Evolutionary conservation across 2,888 invertebrate species (phyloP), one percentile per base, ranked within the genome.

Genomic region (Tenodera sinensis): DNA sequence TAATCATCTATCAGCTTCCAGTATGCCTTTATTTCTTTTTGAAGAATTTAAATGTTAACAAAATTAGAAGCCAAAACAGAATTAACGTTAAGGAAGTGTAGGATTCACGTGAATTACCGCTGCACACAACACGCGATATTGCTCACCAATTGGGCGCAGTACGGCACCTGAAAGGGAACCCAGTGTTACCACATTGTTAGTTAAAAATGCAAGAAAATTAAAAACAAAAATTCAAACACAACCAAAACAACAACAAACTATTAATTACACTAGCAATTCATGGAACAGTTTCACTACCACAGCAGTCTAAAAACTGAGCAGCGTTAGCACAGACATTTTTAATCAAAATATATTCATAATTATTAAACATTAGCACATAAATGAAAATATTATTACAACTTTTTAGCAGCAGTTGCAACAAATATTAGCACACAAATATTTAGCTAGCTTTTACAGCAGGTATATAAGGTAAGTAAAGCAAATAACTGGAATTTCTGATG

Each of bases 41-140:
- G 6, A n/a, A 82, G 83, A 28, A 82, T 81, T 82, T 30, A 82
- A 87, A 83, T 34, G 28, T 12, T 82, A 83, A 82, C n/a, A 83
- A n/a, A 87, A 7, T 30, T 25, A 87, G 87, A 87, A 83, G 82
- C 28, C 28, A 14, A 87, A 87, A 87, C 87, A 54, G 85, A 89
- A 90, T 89, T 90, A 90, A 90, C 90, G 89, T 90, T 90, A 89
- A 91, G 90, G 88, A 92, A 92, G 91, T 91, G 92, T 93, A 90
- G 90, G 89, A 91, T 89, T 90, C 89, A 90, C 89, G 96, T 96
- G 96, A 96, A 95, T 96, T 97, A 97, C 97, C 97, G 97, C 97
- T 97, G 97, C 97, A 97, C 97, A 97, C 97, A 97, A 97, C 97
- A 97, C 97, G 97, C 97, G 96, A 96, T 96, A 97, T 97, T 97